Evolutionary conservation across 2,888 invertebrate genomes (phyloP), one percentile per base, ranked within the genome.

Genomic region (Dichetophora obliterata): DNA sequence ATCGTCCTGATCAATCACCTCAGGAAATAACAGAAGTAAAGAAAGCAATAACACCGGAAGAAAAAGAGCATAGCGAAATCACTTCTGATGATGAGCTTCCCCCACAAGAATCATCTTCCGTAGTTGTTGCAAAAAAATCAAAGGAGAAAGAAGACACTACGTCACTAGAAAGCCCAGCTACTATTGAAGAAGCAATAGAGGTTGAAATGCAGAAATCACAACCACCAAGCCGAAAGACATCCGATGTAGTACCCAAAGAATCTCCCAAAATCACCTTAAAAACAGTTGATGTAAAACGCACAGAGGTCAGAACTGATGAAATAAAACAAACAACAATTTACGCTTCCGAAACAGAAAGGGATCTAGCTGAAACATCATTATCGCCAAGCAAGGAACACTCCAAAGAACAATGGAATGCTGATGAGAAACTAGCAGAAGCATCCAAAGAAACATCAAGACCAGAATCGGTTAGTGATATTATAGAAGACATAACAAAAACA

Each of bases 1-100:
- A 3, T 9, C 0, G 9, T 54, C 1, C 75, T 37, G 57, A 66
- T n/a, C 11, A 4, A 24, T 6, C n/a, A 16, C 6, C 16, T 11
- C 16, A 52, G 19, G 22, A 71, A 37, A 59, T 43, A 57, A n/a
- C 11, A 22, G 27, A 57, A 59, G n/a, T 61, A 22, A 77, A 78
- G 74, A 77, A 79, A 57, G 74, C 80, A 8, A 82, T 79, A 75
- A 85, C 85, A 1, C 85, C 86, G 31, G 86, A 87, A n/a, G 87
- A 88, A 75, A 86, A 85, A 75, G 86, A 86, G 78, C 73, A 82
- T 8, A 86, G 88, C 70, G 86, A 87, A n/a, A 85, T 87, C n/a
- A 86, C 90, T 80, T 90, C 91, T 83, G 85, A 90, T 77, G 85
- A 89, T 71, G 84, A 89, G 69, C 79, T 89, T 61, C 88, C 88